Conservation (phyloP, 2,113 vertebrate genomes). For the Anarrhichthys ocellatus region DNA sequence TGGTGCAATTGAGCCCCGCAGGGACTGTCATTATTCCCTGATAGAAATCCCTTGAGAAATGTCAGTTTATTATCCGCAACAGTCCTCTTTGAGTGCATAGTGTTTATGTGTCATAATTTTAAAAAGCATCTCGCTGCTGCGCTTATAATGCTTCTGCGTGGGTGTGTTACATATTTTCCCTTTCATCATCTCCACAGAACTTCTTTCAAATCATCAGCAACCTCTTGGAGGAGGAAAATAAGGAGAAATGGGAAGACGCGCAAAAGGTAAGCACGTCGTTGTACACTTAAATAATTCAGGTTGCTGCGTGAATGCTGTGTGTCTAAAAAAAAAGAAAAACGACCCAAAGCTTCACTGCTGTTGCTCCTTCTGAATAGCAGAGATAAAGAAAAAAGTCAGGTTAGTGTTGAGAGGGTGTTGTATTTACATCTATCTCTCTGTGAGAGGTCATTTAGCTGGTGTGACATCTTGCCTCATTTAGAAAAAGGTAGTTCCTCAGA, state of each 20-base stretch:
- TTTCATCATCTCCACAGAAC: constrained; percentile 88
- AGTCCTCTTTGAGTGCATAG: constrained; percentile 25
- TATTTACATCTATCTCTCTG: constrained; percentile 25
- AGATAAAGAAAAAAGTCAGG: constrained; percentile 43
- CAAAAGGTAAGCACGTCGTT: constrained; percentile 90
- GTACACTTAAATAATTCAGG: constrained; percentile 57
- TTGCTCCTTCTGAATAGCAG: constrained; percentile 34
- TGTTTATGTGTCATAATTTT: constrained; percentile 52
- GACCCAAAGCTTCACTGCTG: constrained; percentile 13
- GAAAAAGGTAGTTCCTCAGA: constrained; percentile 58
- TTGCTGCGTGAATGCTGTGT: constrained; percentile 30
- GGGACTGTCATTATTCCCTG: constrained; percentile 41
- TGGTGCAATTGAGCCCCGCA: constrained; percentile 38
- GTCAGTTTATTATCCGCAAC: constrained; percentile 41
- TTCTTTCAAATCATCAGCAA: constrained; percentile 99
- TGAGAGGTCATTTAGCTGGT: constrained; percentile 58
- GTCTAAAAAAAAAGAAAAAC: constrained; percentile 11
- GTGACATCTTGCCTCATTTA: constrained; percentile 70
- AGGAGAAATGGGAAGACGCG: constrained; percentile 98
- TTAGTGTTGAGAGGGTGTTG: constrained; percentile 30
- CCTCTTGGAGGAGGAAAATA: constrained; percentile 98
- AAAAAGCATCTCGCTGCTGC: constrained; percentile 56
- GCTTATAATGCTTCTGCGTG: constrained; percentile 57
- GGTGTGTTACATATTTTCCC: constrained; percentile 52
- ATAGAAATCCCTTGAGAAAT: constrained; percentile 45